Conservation (phyloP, 2,797 vertebrate species). For the Leptatherina wallacei region DNA sequence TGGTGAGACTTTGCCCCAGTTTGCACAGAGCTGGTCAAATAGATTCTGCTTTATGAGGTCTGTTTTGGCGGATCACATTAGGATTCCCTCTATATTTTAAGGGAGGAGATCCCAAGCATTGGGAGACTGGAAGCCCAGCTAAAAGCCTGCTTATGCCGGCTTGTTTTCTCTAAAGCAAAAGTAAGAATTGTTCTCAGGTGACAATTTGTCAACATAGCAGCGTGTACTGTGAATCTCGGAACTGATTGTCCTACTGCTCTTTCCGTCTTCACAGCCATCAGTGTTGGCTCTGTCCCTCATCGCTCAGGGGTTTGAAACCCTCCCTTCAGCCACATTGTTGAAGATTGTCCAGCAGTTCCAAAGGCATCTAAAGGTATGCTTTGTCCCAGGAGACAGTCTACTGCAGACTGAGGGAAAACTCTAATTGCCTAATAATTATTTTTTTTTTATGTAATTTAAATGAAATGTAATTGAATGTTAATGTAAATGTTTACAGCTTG, state of each 20-base stretch:
- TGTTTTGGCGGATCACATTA: constrained; percentile 56
- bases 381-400: not conserved
- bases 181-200: constrained; percentile 80
- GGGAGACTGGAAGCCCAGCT: constrained; percentile 97
- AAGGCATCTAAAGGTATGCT: constrained; percentile 90
- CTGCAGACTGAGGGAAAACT: not conserved
- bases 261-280: constrained; percentile 86
- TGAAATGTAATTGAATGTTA: no score
- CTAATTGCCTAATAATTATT: not conserved
- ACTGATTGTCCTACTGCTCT: constrained; percentile 9
- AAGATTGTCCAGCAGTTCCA: constrained; percentile 91
- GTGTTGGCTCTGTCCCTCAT: constrained; percentile 95
- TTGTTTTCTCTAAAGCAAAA: constrained; percentile 97
- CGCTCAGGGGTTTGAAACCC: constrained; percentile 90
- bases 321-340: constrained; percentile 87
- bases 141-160: constrained; percentile 96
- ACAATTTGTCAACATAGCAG: constrained; percentile 45
- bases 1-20: constrained; percentile 16
- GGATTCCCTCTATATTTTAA: constrained; percentile 76
- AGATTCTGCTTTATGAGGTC: constrained; percentile 54
- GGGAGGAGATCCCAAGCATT: constrained; percentile 92
- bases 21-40: constrained; percentile 40
- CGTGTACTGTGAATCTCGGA: not conserved
- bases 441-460: no score
- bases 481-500: not conserved